Percentiles rank a stretch among this genome's conserved stretches.
These are phyloP conservation scores for Ptyas mucosa DNA, from an alignment of 2,113 vertebrate species.

Conservation along the genomic window DNA sequence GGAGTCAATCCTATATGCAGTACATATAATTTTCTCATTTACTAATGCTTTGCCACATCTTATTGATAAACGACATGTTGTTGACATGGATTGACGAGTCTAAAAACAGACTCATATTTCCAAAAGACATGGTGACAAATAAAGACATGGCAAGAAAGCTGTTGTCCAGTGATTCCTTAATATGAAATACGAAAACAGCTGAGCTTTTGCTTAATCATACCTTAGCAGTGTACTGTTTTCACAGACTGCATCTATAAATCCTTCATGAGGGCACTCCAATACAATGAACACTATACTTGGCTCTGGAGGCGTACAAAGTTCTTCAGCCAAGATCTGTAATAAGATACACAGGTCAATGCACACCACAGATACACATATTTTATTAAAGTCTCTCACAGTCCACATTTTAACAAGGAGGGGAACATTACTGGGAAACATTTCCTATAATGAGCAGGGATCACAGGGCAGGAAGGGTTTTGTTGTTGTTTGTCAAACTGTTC, in stretches of 20 bases:
- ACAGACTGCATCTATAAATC: slow-evolving; percentile 80
- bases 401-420: neutral
- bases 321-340: slow-evolving; percentile 83
- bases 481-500: neutral
- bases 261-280: slow-evolving; percentile 86
- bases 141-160: neutral
- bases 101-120: neutral
- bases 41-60: neutral
- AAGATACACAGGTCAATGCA: neutral
- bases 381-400: neutral
- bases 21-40: neutral
- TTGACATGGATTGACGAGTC: neutral
- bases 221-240: slow-evolving; percentile 64
- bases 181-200: neutral
- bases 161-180: neutral
- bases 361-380: neutral
- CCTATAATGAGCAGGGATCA: neutral
- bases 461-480: neutral
- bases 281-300: slow-evolving; percentile 83
- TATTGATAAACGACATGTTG: neutral
- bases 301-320: slow-evolving; percentile 84
- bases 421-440: neutral
- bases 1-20: neutral
- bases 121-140: neutral
- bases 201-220: slow-evolving; percentile 44